Evolutionary conservation across 2,113 vertebrate genomes (phyloP).

Genomic region (Macrotis lagotis): DNA sequence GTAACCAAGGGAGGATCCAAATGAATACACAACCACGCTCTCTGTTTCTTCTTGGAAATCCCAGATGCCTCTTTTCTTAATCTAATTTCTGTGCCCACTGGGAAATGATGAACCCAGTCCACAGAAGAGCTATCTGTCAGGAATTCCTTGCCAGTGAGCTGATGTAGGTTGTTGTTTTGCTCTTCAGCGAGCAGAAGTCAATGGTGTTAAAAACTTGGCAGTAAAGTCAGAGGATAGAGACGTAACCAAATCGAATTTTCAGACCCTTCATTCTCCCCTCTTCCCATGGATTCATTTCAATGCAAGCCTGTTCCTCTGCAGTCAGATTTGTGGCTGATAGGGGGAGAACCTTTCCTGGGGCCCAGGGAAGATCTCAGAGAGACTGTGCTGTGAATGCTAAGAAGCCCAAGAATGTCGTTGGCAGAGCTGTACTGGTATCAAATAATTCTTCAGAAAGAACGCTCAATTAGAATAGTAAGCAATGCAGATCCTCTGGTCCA

Average conservation of each 20-base stretch:
- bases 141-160: slow-evolving; percentile 38
- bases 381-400: background rate
- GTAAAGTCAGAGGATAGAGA: slow-evolving; percentile 33
- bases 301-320: slow-evolving; percentile 31
- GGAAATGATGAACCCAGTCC: slow-evolving; percentile 42
- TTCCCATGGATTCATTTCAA: slow-evolving; percentile 30
- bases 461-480: background rate
- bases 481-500: background rate
- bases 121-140: slow-evolving; percentile 52
- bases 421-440: background rate
- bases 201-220: slow-evolving; percentile 49
- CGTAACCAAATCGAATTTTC: slow-evolving; percentile 41
- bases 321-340: slow-evolving; percentile 23
- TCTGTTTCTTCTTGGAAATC: slow-evolving; percentile 63
- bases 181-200: slow-evolving; percentile 52
- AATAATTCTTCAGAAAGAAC: background rate
- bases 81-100: slow-evolving; percentile 36
- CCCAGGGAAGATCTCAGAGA: background rate
- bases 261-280: slow-evolving; percentile 49
- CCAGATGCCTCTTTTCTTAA: slow-evolving; percentile 48
- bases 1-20: slow-evolving; percentile 38
- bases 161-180: slow-evolving; percentile 47
- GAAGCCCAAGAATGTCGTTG: background rate
- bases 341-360: slow-evolving; percentile 24
- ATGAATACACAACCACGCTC: slow-evolving; percentile 19